Evolutionary conservation across 2,888 invertebrate genomes (phyloP).

Genomic region (Drosophila paranaensis): DNA sequence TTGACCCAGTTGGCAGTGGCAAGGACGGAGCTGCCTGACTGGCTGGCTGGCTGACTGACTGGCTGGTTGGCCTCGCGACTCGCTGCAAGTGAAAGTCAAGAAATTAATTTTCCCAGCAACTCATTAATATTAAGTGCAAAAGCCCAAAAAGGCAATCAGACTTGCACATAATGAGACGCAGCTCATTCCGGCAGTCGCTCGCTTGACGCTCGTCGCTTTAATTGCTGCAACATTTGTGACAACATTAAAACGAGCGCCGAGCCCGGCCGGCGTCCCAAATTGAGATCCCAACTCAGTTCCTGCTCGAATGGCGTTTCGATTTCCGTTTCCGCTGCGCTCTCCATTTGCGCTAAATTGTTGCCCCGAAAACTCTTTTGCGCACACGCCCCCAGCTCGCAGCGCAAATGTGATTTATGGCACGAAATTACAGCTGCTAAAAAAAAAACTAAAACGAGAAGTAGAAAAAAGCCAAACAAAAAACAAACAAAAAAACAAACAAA

Average conservation of each 20-base stretch:
- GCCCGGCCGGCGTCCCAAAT: background rate
- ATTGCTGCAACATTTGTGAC: slow-evolving; percentile 55
- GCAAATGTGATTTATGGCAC: slow-evolving; percentile 67
- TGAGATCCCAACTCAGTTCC: slow-evolving; percentile 33
- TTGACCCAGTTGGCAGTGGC: slow-evolving; percentile 70
- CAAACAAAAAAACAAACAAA: background rate
- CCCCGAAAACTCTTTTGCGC: slow-evolving; percentile 28
- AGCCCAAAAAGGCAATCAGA: slow-evolving; percentile 68
- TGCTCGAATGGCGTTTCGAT: slow-evolving; percentile 61
- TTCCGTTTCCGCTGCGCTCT: slow-evolving; percentile 67
- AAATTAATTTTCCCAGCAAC: slow-evolving; percentile 76
- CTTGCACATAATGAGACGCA: slow-evolving; percentile 63
- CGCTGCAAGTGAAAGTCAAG: slow-evolving; percentile 66
- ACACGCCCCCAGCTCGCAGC: slow-evolving; percentile 20
- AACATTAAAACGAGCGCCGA: slow-evolving; percentile 8
- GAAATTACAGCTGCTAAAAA: slow-evolving; percentile 46
- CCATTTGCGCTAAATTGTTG: slow-evolving; percentile 52
- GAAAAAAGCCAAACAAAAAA: background rate
- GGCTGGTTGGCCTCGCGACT: background rate
- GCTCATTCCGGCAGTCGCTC: slow-evolving; percentile 26
- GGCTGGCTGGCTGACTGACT: background rate
- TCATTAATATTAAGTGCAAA: slow-evolving; percentile 75
- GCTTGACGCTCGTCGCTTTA: slow-evolving; percentile 39
- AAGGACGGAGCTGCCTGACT: slow-evolving; percentile 38
- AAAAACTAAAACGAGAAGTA: background rate